Base-by-base conservation (phyloP, 2,888 invertebrate genomes). In the Dimorphilus gyrociliatus region DNA sequence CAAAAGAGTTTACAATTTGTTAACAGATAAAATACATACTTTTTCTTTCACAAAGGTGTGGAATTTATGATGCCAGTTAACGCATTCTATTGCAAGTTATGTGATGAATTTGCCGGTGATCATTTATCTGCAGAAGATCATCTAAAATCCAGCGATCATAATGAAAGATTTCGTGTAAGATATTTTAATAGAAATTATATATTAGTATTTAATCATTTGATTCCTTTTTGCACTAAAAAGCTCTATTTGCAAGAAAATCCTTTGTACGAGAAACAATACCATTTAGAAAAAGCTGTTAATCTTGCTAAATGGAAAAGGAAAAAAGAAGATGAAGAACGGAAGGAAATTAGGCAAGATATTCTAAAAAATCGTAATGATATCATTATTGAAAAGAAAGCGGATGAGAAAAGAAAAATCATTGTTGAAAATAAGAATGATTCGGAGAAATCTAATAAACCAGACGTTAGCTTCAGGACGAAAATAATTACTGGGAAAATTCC, bases 1-100 rank as follows among this genome's bases (percentile, higher is more conserved):
- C n/a, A n/a, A n/a, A n/a, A n/a, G n/a, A n/a, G n/a, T n/a, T n/a
- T n/a, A n/a, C n/a, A n/a, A n/a, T n/a, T n/a, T n/a, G n/a, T n/a
- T n/a, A n/a, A n/a, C n/a, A n/a, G n/a, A n/a, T n/a, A n/a, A n/a
- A n/a, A n/a, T n/a, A n/a, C n/a, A n/a, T n/a, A n/a, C n/a, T n/a
- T n/a, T n/a, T n/a, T n/a, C n/a, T n/a, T n/a, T n/a, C n/a, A n/a
- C n/a, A n/a, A n/a, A 56, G 57, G 57, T 32, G 39, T 46, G 4
- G 55, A 58, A 32, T 58, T 57, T 34, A 27, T 58, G 38, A 40
- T 47, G 38, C 46, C 53, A 23, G 38, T 42, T 3, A 34, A 38
- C 19, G 53, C 50, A 3, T 57, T 45, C 37, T 57, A 45, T 39
- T 58, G 58, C 38, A 39, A 42, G 15, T 29, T 58, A 27, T 58